phyloP scores from a whole-genome alignment of 2,113 vertebrate species.

The Lamprologus speciosus region DNA sequence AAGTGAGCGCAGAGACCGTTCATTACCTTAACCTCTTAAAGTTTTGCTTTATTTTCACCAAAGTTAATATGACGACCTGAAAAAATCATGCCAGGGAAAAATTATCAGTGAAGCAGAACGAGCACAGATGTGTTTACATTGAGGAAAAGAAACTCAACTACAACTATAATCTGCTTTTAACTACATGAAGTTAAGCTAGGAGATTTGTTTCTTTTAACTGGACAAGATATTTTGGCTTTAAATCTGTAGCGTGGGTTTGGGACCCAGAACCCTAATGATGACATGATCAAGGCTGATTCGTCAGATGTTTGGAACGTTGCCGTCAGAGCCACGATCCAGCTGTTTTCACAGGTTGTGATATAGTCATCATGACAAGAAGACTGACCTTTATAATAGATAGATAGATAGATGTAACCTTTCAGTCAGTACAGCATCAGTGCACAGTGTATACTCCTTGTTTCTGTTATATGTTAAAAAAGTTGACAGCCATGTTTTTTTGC shows the following conservation, averaged over 20 bases:
- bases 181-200: neutral
- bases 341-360: neutral
- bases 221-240: neutral
- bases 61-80: neutral
- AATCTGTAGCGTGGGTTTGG: neutral
- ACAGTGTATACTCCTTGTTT: neutral
- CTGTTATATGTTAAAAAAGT: neutral
- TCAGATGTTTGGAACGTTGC: neutral
- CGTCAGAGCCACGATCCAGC: neutral
- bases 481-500: slow-evolving; percentile 23
- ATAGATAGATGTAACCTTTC: neutral
- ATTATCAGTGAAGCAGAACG: neutral
- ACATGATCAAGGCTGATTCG: neutral
- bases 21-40: neutral
- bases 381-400: neutral
- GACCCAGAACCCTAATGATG: neutral
- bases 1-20: neutral
- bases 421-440: neutral
- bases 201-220: neutral
- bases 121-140: neutral
- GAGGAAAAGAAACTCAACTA: neutral
- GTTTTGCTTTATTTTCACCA: neutral
- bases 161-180: neutral
- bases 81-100: neutral
- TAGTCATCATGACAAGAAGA: neutral